Percentiles rank a stretch among this genome's conserved stretches.
Evolutionary conservation across 2,797 vertebrate species (phyloP).

Genomic region (Antrozous pallidus): DNA sequence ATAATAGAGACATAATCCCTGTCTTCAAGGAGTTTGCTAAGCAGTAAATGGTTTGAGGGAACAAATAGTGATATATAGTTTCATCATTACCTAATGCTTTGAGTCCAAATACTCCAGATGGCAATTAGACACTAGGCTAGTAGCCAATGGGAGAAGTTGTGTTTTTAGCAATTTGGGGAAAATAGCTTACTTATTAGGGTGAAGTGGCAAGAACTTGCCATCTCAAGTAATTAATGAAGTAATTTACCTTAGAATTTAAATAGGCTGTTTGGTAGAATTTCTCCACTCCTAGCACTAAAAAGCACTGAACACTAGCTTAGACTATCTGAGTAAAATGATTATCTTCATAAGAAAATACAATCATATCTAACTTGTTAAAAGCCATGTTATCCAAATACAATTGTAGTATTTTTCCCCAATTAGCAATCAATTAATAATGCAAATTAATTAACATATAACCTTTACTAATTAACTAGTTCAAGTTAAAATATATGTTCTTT

Average conservation of each 20-base stretch:
- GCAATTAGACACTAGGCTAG: neutral
- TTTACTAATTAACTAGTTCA: neutral
- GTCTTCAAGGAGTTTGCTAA: conserved; percentile 35
- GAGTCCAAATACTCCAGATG: conserved; percentile 48
- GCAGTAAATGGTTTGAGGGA: neutral
- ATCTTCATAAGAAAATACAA: neutral
- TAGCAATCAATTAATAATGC: neutral
- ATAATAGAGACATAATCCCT: neutral
- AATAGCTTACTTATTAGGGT: neutral
- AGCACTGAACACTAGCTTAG: neutral
- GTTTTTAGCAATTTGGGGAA: conserved; percentile 49
- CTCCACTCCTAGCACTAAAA: neutral
- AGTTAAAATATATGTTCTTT: neutral
- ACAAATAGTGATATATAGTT: conserved; percentile 33
- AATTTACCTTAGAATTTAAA: neutral
- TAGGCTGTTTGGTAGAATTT: neutral
- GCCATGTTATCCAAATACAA: neutral
- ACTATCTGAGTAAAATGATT: neutral
- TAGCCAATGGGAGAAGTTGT: conserved; percentile 39
- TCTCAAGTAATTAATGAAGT: neutral
- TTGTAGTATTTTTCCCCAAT: neutral
- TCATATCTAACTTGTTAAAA: neutral
- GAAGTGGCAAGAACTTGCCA: neutral
- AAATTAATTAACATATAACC: neutral
- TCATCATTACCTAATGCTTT: conserved; percentile 7